Conservation (phyloP, 1,140 invertebrate genomes). For the Drosophila eugracilis region DNA sequence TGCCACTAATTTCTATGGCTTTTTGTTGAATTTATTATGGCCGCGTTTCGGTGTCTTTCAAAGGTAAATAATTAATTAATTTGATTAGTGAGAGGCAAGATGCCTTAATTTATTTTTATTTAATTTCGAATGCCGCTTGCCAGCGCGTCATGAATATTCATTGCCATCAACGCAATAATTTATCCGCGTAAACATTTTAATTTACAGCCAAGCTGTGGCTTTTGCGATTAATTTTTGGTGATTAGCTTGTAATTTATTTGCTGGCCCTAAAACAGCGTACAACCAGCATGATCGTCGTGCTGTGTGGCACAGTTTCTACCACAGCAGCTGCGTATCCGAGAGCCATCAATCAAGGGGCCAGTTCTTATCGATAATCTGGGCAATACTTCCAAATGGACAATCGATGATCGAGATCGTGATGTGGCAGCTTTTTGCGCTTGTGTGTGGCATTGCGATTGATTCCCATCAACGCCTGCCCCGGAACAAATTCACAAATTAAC, state of each 20-base stretch:
- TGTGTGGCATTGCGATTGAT: conserved; percentile 47
- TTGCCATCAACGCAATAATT: conserved; percentile 53
- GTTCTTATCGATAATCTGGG: conserved; percentile 29
- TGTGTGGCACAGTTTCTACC: conserved; percentile 35
- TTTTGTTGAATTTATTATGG: conserved; percentile 71
- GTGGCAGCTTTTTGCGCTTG: conserved; percentile 37
- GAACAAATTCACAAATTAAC: conserved; percentile 67
- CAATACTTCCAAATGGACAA: conserved; percentile 1
- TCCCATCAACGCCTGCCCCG: conserved; percentile 43
- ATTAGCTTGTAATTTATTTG: conserved; percentile 76
- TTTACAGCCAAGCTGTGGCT: conserved; percentile 56
- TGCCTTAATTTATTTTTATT: conserved; percentile 72
- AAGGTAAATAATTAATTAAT: conserved; percentile 76
- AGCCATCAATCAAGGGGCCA: conserved; percentile 57
- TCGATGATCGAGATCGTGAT: conserved; percentile 29
- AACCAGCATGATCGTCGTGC: conserved; percentile 31
- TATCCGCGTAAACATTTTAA: conserved; percentile 80
- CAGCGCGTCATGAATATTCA: conserved; percentile 68
- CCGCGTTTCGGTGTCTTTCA: conserved; percentile 52
- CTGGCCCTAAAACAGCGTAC: conserved; percentile 10
- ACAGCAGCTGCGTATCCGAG: conserved; percentile 19
- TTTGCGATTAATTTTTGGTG: conserved; percentile 73
- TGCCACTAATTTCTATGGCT: conserved; percentile 71
- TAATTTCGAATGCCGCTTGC: conserved; percentile 50
- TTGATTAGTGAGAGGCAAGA: conserved; percentile 53